Percentiles rank a stretch among this genome's conserved stretches.
Evolutionary conservation across 2,888 invertebrate species (phyloP).

Genomic region (Nasonia oneida): DNA sequence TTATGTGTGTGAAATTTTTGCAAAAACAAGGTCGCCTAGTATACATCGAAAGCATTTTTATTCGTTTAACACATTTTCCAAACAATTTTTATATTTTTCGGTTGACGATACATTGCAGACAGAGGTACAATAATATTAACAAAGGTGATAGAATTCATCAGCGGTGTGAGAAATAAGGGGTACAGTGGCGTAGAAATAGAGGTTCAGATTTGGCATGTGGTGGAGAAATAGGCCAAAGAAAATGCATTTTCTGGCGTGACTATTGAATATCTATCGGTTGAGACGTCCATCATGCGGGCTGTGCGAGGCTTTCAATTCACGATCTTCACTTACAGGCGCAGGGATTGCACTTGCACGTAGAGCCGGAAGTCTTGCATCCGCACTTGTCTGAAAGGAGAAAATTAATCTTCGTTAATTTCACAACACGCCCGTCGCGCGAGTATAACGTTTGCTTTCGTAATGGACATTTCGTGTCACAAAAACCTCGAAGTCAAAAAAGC

Average conservation of each 20-base stretch:
- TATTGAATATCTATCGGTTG: background rate
- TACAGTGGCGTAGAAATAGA: background rate
- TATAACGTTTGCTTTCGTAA: too few relatives aligned
- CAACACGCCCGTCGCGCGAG: too few relatives aligned
- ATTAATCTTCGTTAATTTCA: background rate
- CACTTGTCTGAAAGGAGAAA: constrained; percentile 72
- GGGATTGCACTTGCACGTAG: constrained; percentile 68
- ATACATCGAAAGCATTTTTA: constrained; percentile 3
- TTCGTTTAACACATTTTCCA: background rate
- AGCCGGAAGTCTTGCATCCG: constrained; percentile 66
- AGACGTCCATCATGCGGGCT: background rate
- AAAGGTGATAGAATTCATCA: background rate
- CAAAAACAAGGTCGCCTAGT: too few relatives aligned
- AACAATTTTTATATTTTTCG: background rate
- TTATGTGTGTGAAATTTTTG: too few relatives aligned
- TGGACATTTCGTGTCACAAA: background rate
- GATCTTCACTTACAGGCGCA: constrained; percentile 64
- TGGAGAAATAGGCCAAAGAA: background rate
- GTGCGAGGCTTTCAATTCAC: background rate
- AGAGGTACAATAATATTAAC: background rate
- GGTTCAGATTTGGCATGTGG: background rate
- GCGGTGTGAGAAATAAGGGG: background rate
- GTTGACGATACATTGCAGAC: background rate
- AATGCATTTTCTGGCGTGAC: constrained; percentile 6
- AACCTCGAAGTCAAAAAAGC: background rate